Conservation (phyloP, 2,797 vertebrate species). For the Sebastes paucispinis region DNA sequence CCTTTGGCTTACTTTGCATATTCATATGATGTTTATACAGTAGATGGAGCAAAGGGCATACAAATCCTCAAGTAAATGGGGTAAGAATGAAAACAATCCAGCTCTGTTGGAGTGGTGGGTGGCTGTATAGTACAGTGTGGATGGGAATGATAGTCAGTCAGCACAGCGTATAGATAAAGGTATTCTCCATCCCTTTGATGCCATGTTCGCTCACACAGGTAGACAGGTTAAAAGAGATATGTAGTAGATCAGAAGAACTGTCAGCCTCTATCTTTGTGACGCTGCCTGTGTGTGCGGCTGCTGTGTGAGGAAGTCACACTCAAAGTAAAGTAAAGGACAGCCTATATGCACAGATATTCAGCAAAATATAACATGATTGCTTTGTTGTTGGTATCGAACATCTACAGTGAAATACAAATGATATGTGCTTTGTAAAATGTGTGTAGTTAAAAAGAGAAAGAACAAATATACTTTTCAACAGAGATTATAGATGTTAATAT, state of each 20-base stretch:
- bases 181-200: constrained; percentile 55
- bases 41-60: constrained; percentile 43
- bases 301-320: constrained; percentile 12
- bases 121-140: constrained; percentile 1
- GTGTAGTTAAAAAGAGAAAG: not conserved
- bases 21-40: constrained; percentile 44
- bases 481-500: not conserved
- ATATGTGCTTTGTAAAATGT: not conserved
- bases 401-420: not conserved
- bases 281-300: not conserved
- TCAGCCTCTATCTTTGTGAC: constrained; percentile 42
- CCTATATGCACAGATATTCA: not conserved
- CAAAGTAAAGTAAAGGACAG: not conserved
- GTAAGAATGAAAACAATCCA: constrained; percentile 1
- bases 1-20: constrained; percentile 53
- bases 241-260: constrained; percentile 51
- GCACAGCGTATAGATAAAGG: constrained; percentile 37
- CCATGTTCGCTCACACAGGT: constrained; percentile 44
- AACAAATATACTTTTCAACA: not conserved
- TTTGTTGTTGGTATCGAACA: constrained; percentile 18
- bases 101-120: not conserved
- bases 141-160: constrained; percentile 34
- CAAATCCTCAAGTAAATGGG: not conserved
- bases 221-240: constrained; percentile 57
- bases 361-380: not conserved